Evolutionary conservation across 64 coral and sea anemone genomes (phyloP), one percentile per base, ranked within the genome.

Genomic region (Cladopsammia gracilis): DNA sequence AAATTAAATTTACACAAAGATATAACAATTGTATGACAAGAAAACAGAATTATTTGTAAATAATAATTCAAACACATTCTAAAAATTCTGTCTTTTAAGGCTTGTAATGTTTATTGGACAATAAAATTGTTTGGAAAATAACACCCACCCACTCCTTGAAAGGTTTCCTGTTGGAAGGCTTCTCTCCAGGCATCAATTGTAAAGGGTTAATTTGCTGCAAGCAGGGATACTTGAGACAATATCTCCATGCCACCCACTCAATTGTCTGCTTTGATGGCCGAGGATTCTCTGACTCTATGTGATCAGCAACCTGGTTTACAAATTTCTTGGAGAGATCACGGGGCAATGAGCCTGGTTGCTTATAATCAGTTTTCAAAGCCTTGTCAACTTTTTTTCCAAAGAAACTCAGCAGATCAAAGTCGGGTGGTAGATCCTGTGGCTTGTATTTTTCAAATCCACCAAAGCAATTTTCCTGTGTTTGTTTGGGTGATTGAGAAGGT

Each of bases 321-420:
- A 89, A 13, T 19, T 56, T 72, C 2, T 47, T 74, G 4, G 23
- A 8, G 3, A 89, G 16, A 20, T 76, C 86, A 68, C 16, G 71
- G 22, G 86, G 86, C n/a, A 89, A 9, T 0, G 45, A 58, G 3
- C 86, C 86, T 42, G 86, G 86, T 9, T 62, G 11, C n/a, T 89
- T 74, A 50, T 3, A 52, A 19, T 89, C 60, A 56, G 53, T 56
- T 68, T 86, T 64, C 20, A 89, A 59, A 44, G 51, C 7, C 44
- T 89, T 58, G 25, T 89, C 86, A 58, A 89, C 51, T 54, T 20
- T 62, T 20, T 74, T 56, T 3, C 70, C 70, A 89, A 89, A 89
- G 5, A 15, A 13, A 89, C n/a, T 89, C 6, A 42, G 86, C 25
- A 89, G 73, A 6, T 62, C 25, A 89, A 89, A 89, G 48, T 74